These are phyloP conservation scores for Sminthurides bifidus DNA, from an alignment of 1,140 invertebrate species.

Conservation along the genomic window DNA sequence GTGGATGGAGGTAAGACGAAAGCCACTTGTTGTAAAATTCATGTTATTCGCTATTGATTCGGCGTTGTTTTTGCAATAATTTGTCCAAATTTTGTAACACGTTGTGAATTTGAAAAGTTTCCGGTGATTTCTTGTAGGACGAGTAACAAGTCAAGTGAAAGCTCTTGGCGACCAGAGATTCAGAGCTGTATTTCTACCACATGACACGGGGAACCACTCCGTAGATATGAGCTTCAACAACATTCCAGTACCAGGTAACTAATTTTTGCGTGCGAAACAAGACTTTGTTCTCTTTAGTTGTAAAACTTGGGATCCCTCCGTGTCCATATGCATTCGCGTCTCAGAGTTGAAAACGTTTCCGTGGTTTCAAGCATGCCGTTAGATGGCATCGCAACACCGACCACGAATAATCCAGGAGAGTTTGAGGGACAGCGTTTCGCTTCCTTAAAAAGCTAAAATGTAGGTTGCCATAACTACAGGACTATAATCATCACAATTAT, in stretches of 20 bases:
- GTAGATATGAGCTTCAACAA: slow-evolving; percentile 96
- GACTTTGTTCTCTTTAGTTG: too few species aligned
- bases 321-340: too few species aligned
- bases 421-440: too few species aligned
- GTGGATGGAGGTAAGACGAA: slow-evolving; percentile 63
- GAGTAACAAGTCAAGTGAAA: slow-evolving; percentile 85
- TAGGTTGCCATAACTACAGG: too few species aligned
- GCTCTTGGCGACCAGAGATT: slow-evolving; percentile 79
- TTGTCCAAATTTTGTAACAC: background rate
- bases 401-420: too few species aligned
- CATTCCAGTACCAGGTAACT: slow-evolving; percentile 74
- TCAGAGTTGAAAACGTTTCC: too few species aligned
- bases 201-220: slow-evolving; percentile 66
- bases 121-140: slow-evolving; percentile 40
- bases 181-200: slow-evolving; percentile 80
- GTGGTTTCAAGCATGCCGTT: too few species aligned
- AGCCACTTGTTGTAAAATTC: background rate
- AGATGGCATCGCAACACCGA: too few species aligned
- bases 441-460: too few species aligned
- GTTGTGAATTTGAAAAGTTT: background rate
- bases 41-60: background rate
- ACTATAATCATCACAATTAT: too few species aligned
- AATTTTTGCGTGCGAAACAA: background rate
- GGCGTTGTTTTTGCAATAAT: background rate
- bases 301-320: background rate